Base-by-base conservation (phyloP, 2,888 invertebrate genomes). In the Hanleya hanleyi region DNA sequence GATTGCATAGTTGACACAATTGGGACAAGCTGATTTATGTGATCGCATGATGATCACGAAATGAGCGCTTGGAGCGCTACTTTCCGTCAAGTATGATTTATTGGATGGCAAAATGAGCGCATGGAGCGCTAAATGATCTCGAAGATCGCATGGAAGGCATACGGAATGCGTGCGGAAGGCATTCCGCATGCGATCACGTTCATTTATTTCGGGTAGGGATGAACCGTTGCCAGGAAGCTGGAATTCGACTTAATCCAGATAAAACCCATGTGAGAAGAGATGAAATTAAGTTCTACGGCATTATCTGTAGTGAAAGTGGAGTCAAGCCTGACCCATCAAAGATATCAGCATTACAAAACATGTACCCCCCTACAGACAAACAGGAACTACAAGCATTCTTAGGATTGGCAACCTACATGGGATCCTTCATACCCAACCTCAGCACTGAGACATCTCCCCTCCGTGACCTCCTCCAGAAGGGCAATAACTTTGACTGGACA, bases 271-370 rank as follows among this genome's bases (percentile, higher is more conserved):
- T 70, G 1, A 38, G 62, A 47, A 15, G 50, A 33, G 38, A 35
- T 12, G n/a, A 75, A 36, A 70, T 79, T 22, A 51, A 67, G 0
- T 77, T 79, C 68, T 71, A 75, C 41, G 76, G 80, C 7, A 65
- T 37, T 12, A 38, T 69, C n/a, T 75, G 70, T 41, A 51, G 51
- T 36, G 26, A 41, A 41, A 35, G 69, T 35, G 78, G 77, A 33
- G 74, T 73, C 7, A 38, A 67, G 26, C 77, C 79, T 12, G 77
- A 79, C 57, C 71, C 75, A n/a, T 32, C 18, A 36, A 78, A 67
- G 33, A 65, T 72, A 12, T 32, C 65, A 38, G 74, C 65, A 29
- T 65, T 80, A n/a, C 33, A 36, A 33, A 35, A 77, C 2, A 51
- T 77, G 57, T 38, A 51, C 29, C n/a, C 62, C 6, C 77, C 78